phyloP scores from a whole-genome alignment of 2,113 vertebrate species.

The Microcebus murinus region DNA sequence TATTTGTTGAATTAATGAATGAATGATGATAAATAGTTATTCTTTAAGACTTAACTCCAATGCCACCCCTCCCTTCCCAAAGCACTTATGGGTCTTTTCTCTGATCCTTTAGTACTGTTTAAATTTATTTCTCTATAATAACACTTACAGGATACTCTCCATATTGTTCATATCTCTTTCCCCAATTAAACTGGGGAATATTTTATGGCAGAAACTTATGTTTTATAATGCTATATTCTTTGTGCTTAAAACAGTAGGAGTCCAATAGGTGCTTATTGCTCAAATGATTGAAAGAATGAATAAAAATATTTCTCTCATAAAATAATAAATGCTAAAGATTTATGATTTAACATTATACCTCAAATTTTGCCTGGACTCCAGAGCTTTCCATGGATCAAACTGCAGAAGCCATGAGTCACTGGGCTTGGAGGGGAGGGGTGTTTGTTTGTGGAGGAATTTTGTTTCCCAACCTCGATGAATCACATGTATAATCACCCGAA shows the following conservation, averaged over 20 bases:
- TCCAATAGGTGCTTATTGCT: not conserved
- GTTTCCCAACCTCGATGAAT: constrained; percentile 85
- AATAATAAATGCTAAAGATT: constrained; percentile 43
- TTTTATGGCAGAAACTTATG: not conserved
- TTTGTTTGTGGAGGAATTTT: constrained; percentile 78
- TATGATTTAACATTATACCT: constrained; percentile 39
- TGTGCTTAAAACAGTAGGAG: constrained; percentile 2
- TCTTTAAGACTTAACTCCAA: not conserved
- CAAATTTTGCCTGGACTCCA: constrained; percentile 43
- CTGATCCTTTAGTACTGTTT: not conserved
- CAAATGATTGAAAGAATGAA: not conserved
- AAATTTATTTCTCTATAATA: not conserved
- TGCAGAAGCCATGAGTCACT: constrained; percentile 82
- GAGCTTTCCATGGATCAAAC: constrained; percentile 60
- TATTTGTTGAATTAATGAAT: not conserved
- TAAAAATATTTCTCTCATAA: constrained; percentile 38
- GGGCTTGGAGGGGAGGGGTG: constrained; percentile 80
- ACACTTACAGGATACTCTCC: not conserved
- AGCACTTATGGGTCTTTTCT: not conserved
- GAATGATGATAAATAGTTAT: not conserved
- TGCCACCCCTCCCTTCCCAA: not conserved
- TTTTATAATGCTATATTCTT: not conserved
- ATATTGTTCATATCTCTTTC: not conserved
- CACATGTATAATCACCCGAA: constrained; percentile 83
- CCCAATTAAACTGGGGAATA: not conserved